Base-by-base conservation (phyloP, 2,888 invertebrate species). In the Alviniconcha strummeri region DNA sequence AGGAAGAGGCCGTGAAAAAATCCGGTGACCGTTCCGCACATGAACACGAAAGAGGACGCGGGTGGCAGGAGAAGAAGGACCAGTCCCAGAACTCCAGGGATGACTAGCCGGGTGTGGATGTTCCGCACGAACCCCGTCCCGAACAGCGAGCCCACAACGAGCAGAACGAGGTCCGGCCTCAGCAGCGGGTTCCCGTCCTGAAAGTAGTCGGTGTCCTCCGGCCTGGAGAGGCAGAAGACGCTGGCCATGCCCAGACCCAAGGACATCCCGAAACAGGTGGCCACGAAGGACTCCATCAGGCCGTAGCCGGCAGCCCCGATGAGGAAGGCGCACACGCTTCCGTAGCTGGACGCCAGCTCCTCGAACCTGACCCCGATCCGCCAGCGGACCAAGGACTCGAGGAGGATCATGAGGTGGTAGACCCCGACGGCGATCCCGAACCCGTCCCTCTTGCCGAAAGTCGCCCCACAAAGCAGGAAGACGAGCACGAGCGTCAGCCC, bases 371-470 rank as follows among this genome's bases (percentile, higher is more conserved):
- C 83, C 15, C 80, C 84, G 17, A 84, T 64, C 64, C 86, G 83
- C 87, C 87, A 89, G 17, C 87, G 80, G 11, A 86, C 60, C 8
- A 87, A 77, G 7, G 83, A 81, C 67, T 88, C 88, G 57, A 69
- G 81, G n/a, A 86, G 85, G 8, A 89, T 11, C 9, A 88, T 85
- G 8, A 87, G 75, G 55, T 85, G 84, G 69, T 84, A 72, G 11
- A 86, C 83, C 57, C 89, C 89, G 15, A 89, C 82, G 3, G 87
- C 86, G 82, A 88, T 88, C 19, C 88, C 88, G 83, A 87, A 87
- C 5, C 88, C 89, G 81, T 89, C 88, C 54, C 85, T 75, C 8
- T 84, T 80, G 55, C 87, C 87, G 81, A 88, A 87, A 8, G 85
- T 13, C 11, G 85, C 69, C 0, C 86, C 87, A 0, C 85, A 87